Base-by-base conservation (phyloP, 2,888 invertebrate species). In the Nymphalis urticae region DNA sequence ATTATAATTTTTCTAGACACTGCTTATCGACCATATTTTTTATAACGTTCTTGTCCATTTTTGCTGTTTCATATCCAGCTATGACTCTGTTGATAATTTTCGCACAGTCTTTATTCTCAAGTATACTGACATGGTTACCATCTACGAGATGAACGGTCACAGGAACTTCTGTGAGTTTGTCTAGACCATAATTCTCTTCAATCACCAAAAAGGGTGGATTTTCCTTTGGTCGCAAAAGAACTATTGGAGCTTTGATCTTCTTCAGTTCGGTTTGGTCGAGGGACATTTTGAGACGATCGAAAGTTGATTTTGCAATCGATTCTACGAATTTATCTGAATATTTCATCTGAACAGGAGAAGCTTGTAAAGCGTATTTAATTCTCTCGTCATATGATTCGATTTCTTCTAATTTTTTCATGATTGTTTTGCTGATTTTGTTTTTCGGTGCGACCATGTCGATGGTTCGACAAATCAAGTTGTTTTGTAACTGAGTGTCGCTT, bases 71-170 rank as follows among this genome's bases (percentile, higher is more conserved):
- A 32, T 32, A 32, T 32, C 27, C 68, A n/a, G 61, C 48, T 24
- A 92, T 62, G 13, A 83, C 70, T 69, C 83, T 88, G 72, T 95
- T 95, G 59, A 96, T 95, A 48, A 95, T 92, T 75, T 95, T 93
- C 0, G 95, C 93, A 62, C 95, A 87, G 75, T 94, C 94, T 62
- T 93, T 90, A 77, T 95, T 95, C 17, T 96, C 94, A 75, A 96
- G 80, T 77, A 97, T 95, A 53, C 94, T 94, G 0, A 94, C 82
- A 77, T 97, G 97, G 80, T 95, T 95, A 13, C 96, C 97, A 78
- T 96, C 95, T n/a, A 96, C 87, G 60, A 92, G 93, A 76, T 94
- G 93, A 0, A 96, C 88, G 0, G 93, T 92, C 0, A 96, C 93
- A 3, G 90, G 89, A 0, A 92, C 90, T 36, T 93, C 92, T 0